Conservation (phyloP, 2,113 vertebrate species). For the Periophthalmodon schlosseri region DNA sequence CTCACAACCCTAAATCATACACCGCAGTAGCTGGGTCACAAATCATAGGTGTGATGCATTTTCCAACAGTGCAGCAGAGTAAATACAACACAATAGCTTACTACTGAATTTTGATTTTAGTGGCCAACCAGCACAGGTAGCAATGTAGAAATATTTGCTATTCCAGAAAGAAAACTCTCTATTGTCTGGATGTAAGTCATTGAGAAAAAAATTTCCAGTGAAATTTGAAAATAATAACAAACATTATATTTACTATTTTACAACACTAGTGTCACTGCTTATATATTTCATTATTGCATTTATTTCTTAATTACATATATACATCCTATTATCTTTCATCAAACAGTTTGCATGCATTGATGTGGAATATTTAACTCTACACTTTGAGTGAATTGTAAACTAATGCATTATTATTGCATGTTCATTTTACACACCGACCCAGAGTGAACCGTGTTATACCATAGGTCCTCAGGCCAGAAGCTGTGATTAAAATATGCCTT, state of each 20-base stretch:
- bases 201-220: no score
- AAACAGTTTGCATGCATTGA: background rate
- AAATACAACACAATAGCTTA: background rate
- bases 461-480: background rate
- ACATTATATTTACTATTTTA: no score
- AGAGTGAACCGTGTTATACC: background rate
- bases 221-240: no score
- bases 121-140: background rate
- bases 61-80: background rate
- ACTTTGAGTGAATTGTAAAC: background rate
- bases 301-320: no score
- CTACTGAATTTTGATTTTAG: background rate
- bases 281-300: no score
- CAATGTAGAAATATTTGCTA: background rate
- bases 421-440: background rate
- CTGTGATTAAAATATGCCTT: background rate
- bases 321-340: no score
- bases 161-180: background rate
- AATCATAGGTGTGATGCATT: conserved; percentile 6
- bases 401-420: background rate
- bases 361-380: background rate
- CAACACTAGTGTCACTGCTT: no score
- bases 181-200: no score
- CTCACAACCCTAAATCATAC: background rate
- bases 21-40: background rate